Percentiles rank a stretch among this genome's conserved stretches.
phyloP scores from a whole-genome alignment of 2,113 vertebrate species.

The Oncorhynchus nerka region DNA sequence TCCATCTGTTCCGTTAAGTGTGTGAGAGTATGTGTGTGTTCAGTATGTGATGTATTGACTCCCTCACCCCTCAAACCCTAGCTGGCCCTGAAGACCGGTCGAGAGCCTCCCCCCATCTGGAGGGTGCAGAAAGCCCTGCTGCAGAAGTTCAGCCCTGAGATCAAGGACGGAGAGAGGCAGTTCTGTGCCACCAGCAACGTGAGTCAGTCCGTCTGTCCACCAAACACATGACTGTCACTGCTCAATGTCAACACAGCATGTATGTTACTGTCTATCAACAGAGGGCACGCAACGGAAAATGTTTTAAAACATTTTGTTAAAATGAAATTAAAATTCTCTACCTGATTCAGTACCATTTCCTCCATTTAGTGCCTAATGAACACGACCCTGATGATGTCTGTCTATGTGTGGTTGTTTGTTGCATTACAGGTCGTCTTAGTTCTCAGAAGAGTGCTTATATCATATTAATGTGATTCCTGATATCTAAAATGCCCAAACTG shows the following conservation, averaged over 20 bases:
- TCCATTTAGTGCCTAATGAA: no score
- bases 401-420: background rate
- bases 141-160: constrained; percentile 93
- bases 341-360: background rate
- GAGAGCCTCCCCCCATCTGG: constrained; percentile 90
- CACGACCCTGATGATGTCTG: background rate
- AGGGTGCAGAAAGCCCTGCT: constrained; percentile 90
- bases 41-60: background rate
- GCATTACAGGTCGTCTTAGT: no score
- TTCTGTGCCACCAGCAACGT: constrained; percentile 94
- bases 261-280: background rate
- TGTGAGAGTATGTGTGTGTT: background rate
- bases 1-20: background rate
- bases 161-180: constrained; percentile 91
- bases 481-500: no score
- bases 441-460: no score
- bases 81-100: constrained; percentile 86
- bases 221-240: no score
- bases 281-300: no score
- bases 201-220: constrained; percentile 56
- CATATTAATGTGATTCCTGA: no score
- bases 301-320: no score
- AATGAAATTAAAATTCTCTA: background rate
- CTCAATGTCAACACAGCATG: background rate
- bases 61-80: constrained; percentile 37